These are phyloP conservation scores for Machimus atricapillus DNA, from an alignment of 2,888 invertebrate species.

Conservation along the genomic window DNA sequence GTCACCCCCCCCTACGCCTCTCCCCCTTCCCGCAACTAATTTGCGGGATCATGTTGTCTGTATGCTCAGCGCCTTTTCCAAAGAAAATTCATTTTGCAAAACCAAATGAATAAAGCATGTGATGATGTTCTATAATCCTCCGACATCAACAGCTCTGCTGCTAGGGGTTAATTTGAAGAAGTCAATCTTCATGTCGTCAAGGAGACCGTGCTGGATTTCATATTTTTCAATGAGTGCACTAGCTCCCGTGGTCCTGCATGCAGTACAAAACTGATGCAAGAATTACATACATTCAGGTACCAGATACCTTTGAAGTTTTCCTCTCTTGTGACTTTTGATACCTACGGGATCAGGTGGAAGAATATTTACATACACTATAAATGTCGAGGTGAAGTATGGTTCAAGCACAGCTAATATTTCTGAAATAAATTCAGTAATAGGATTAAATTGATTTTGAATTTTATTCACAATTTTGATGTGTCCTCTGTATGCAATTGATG, in stretches of 20 bases:
- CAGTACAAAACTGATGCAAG: not conserved
- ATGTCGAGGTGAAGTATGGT: too few species aligned
- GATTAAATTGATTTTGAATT: too few species aligned
- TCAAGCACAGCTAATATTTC: too few species aligned
- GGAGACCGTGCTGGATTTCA: not conserved
- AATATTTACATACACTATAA: not conserved
- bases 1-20: not conserved
- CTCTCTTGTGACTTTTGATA: not conserved
- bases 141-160: not conserved
- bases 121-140: not conserved
- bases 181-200: not conserved
- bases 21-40: not conserved
- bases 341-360: too few species aligned
- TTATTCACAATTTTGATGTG: too few species aligned
- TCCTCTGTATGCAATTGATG: too few species aligned
- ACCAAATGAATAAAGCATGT: not conserved
- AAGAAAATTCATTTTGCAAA: not conserved
- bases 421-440: too few species aligned
- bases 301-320: not conserved
- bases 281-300: not conserved
- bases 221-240: not conserved
- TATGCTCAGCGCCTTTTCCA: not conserved
- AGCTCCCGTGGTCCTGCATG: not conserved
- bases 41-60: not conserved
- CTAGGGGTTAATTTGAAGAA: not conserved